Base-by-base conservation (phyloP, 2,797 vertebrate species). In the Chelonia mydas region DNA sequence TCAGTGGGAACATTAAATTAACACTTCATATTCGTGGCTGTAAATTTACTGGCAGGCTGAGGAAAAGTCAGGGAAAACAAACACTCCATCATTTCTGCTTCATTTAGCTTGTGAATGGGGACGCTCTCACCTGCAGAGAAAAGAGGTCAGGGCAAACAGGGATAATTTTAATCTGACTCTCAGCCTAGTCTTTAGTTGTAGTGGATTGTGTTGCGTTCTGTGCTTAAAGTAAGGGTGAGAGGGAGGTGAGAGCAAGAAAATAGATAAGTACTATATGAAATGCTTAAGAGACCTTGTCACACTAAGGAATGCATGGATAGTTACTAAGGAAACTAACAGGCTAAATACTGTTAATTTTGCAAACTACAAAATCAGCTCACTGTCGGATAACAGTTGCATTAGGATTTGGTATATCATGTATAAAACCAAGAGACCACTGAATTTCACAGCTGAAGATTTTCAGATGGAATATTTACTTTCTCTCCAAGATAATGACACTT, bases 1-100 rank as follows among this genome's bases (percentile, higher is more conserved):
- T 99, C 98, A 98, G 98, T 98, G 98, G 98, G 98, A 99, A 98
- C 97, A 97, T 98, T 98, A 99, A 99, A 99, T 99, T 98, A 99
- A 99, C 98, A 98, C 98, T 99, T 98, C 98, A 98, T 98, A 96
- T 96, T 96, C 68, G 77, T 95, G 96, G 95, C 98, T 98, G 98
- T 98, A 98, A 98, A 98, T 98, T 98, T 98, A 98, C 98, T 98
- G 98, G 98, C 98, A 98, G 98, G 98, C 98, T 97, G 94, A 96
- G 98, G 94, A 98, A 98, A 98, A 98, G 98, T 98, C 98, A 98
- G 98, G 98, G 98, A 98, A 99, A 99, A 99, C 98, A 99, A 99
- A 99, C 98, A 98, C 98, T 99, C 98, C 98, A 98, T 98, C 98
- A 98, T 98, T 99, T 99, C 98, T 98, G 98, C 98, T 98, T 99